Evolutionary conservation across 1,140 invertebrate genomes (phyloP), one percentile per base, ranked within the genome.

Genomic region (Drosophila fuyamai): DNA sequence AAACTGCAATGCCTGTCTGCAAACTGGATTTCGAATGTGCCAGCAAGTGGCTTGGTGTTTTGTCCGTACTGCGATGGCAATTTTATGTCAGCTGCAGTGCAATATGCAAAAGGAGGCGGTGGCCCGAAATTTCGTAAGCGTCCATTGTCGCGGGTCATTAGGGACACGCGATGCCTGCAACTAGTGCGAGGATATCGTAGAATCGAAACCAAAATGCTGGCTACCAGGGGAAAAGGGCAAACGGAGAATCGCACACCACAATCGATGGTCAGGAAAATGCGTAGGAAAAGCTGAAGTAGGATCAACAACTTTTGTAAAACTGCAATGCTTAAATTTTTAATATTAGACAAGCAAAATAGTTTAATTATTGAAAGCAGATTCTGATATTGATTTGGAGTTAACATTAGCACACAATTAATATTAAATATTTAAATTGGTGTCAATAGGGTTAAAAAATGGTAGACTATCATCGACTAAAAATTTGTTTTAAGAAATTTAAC

Each of bases 41-140:
- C 36, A 50, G 40, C 8, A 36, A 62, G 55, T 63, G 60, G 60
- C 55, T 63, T 27, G 18, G 27, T 44, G 61, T 66, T 44, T 54
- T 48, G 40, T 27, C 35, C 70, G 35, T 46, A 38, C 18, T 53
- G 73, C 53, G 46, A 51, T 56, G 55, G 73, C 61, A 76, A 76
- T 76, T 76, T 76, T 76, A 76, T 67, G 73, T 76, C 73, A 67
- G 73, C 73, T 76, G 73, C 73, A 76, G 62, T 76, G 51, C 73
- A 59, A 76, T 76, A 76, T 76, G 73, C 60, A 76, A 67, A 67
- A 59, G 55, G 62, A 76, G 73, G 72, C 73, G 73, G 73, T 76
- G 73, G 47, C 62, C 72, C 73, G 35, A 75, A 76, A 76, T 71
- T 71, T 76, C 60, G 62, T 53, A 67, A 54, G 41, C 73, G 73